Evolutionary conservation across 2,888 invertebrate genomes (phyloP), one percentile per base, ranked within the genome.

Genomic region (Anthophora plumipes): DNA sequence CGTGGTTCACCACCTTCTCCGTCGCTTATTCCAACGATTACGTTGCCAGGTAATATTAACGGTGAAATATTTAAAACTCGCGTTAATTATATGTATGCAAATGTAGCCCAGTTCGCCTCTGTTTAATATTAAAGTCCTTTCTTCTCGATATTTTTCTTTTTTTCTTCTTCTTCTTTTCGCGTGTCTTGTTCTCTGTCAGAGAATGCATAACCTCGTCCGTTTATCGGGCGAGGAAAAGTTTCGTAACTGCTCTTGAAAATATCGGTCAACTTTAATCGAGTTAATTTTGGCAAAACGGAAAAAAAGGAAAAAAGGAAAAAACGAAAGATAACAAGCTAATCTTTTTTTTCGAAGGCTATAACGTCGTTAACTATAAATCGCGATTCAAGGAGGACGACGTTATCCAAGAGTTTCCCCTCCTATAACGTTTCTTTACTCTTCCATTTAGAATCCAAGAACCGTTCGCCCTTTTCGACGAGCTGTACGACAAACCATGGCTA

Each of bases 401-500:
- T 31, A 4, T 31, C 31, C 31, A 31, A 31, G 31, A 31, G 31
- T 1, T 54, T 14, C 31, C n/a, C n/a, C 25, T 14, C 22, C 20
- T 5, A 31, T 17, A 17, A 25, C 46, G 14, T 25, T 25, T 14
- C 17, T 73, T 63, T 54, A 11, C 20, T 60, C 20, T 17, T 11
- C 11, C 25, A 0, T 1, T 11, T 77, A 93, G 96, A 85, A 96
- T 97, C 76, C 96, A 97, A 87, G 96, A 97, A 90, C 97, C 97
- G 0, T 97, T 97, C 89, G 97, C 97, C 85, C 95, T 97, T 90
- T 97, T 97, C 92, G 97, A 97, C 93, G 96, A 96, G 84, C 94
- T 97, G 9, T 97, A 97, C 91, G 97, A 97, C 93, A 97, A 97
- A 89, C 97, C 97, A 11, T 97, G 97, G 97, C 95, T 97, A 82